Evolutionary conservation across 2,113 vertebrate species (phyloP), one percentile per base, ranked within the genome.

Genomic region (Columba livia): DNA sequence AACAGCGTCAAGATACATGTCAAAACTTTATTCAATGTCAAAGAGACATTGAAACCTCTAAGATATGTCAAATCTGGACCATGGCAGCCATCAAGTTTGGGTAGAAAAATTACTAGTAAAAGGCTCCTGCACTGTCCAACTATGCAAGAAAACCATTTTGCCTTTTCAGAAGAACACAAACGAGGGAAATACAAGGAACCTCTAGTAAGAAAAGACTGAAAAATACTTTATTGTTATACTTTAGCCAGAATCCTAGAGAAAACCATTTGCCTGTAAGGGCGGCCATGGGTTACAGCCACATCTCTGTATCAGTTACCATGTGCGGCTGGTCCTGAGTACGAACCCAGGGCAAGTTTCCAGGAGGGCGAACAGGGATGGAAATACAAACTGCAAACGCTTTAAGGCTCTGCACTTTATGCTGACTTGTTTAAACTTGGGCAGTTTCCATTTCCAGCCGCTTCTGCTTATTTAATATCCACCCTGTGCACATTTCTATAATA

Each of bases 1-100:
- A 85, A 69, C 24, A 54, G 17, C 5, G 13, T 58, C 9, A 47
- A 77, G 31, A 66, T 13, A 60, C 12, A 32, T 5, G 17, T 44
- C 20, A 80, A 57, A 58, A 53, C 19, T 70, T 70, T 57, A 44
- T 54, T 54, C 17, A 70, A 9, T 26, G 12, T n/a, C 36, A 61
- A 85, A n/a, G 50, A 65, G 38, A 81, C 10, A 65, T 31, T 40
- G 14, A 75, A 82, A 70, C 3, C 58, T 82, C 11, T 67, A 21
- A 17, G 24, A 53, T 5, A 31, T 12, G 14, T 31, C 71, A 36
- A 47, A 64, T 26, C 6, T 19, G 40, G 18, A 56, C 7, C 29
- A 26, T 13, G 53, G 67, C 25, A 83, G 44, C 10, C 34, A 40
- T 4, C 0, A 0, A 47, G 23, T 66, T n/a, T 70, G 67, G 36